phyloP scores from a whole-genome alignment of 2,888 invertebrate species.

The Ichneumoninae sp. region DNA sequence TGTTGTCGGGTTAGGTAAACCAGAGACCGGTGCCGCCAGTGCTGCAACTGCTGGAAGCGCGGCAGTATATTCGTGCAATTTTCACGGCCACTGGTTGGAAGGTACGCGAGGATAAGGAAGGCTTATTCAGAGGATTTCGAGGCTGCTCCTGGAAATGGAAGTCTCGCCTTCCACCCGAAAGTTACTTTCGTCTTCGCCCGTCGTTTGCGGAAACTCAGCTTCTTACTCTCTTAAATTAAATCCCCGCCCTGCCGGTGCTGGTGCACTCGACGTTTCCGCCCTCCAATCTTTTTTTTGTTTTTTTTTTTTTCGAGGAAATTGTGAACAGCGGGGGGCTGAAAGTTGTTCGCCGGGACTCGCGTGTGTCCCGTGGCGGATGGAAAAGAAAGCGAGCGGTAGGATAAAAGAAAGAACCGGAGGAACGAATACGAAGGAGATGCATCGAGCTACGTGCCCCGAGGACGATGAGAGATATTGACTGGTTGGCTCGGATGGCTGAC shows the following conservation, averaged over 20 bases:
- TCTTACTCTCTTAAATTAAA: slow-evolving; percentile 71
- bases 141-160: slow-evolving; percentile 54
- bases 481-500: slow-evolving; percentile 16
- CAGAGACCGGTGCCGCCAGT: neutral
- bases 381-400: slow-evolving; percentile 6
- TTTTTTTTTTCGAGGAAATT: slow-evolving; percentile 10
- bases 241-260: slow-evolving; percentile 51
- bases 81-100: slow-evolving; percentile 36
- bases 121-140: slow-evolving; percentile 68
- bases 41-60: neutral
- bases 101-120: slow-evolving; percentile 52
- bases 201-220: slow-evolving; percentile 59
- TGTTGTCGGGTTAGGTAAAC: slow-evolving; percentile 29
- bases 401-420: slow-evolving; percentile 8
- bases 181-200: slow-evolving; percentile 46
- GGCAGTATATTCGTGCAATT: slow-evolving; percentile 36
- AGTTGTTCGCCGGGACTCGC: slow-evolving; percentile 23
- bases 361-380: slow-evolving; percentile 5
- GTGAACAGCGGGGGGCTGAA: neutral
- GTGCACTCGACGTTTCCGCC: slow-evolving; percentile 21
- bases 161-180: slow-evolving; percentile 37
- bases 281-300: neutral
- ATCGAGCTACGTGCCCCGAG: slow-evolving; percentile 18
- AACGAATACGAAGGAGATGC: slow-evolving; percentile 21
- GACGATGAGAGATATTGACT: slow-evolving; percentile 49